Evolutionary conservation across 2,888 invertebrate species (phyloP).

Genomic region (Harpalus rubripes): DNA sequence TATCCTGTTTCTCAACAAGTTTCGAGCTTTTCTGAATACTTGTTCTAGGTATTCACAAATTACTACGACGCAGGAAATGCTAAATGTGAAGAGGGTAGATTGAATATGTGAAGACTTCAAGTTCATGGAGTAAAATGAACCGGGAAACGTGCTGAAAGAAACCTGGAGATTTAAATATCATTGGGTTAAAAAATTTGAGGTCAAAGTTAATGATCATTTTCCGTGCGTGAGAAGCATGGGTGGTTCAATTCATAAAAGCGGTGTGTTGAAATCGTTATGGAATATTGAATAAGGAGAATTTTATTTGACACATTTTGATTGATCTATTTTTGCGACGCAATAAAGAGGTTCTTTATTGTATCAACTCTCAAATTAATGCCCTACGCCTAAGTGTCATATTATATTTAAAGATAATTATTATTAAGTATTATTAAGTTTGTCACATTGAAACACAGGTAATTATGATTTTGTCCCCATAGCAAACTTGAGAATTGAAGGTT

Average conservation of each 20-base stretch:
- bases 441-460: too few species aligned
- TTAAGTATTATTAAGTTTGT: too few species aligned
- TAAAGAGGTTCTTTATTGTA: background rate
- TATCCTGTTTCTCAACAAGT: slow-evolving; percentile 6
- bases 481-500: too few species aligned
- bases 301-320: background rate
- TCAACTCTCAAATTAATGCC: too few species aligned
- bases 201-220: background rate
- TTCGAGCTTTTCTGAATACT: background rate
- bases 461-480: too few species aligned
- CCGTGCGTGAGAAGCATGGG: background rate
- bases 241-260: too few species aligned
- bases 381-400: too few species aligned
- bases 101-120: background rate
- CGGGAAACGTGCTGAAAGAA: background rate
- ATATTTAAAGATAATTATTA: too few species aligned
- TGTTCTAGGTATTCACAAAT: slow-evolving; percentile 3
- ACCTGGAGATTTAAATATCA: background rate
- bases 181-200: background rate
- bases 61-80: background rate
- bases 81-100: background rate
- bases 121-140: background rate
- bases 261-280: too few species aligned
- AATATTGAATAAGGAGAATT: background rate
- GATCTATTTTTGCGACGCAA: background rate